Percentiles rank a stretch among this genome's conserved stretches.
Conservation (phyloP, 2,113 vertebrate species). For the Arothron firmamentum region DNA sequence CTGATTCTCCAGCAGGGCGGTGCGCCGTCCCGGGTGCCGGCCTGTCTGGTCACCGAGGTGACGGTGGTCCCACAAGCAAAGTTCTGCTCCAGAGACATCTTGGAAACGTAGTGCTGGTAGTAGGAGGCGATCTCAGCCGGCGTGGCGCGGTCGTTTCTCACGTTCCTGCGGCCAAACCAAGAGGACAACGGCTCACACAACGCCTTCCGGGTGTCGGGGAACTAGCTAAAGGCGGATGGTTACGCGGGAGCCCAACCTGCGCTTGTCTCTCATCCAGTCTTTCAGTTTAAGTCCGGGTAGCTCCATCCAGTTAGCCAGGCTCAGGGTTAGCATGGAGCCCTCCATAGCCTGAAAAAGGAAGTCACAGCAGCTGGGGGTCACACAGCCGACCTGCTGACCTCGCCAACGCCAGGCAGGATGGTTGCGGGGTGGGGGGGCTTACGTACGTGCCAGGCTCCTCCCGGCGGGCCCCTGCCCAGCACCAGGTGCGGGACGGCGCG, state of each 20-base stretch:
- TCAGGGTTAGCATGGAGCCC: constrained; percentile 80
- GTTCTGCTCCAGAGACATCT: constrained; percentile 72
- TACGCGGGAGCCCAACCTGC: no score
- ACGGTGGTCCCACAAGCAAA: constrained; percentile 72
- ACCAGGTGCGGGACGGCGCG: constrained; percentile 73
- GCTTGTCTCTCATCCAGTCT: constrained; percentile 80
- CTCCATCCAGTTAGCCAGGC: constrained; percentile 83
- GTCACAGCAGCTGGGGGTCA: no score
- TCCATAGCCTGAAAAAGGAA: constrained; percentile 74
- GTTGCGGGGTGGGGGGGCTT: no score
- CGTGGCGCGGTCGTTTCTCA: constrained; percentile 77
- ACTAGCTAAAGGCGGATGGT: no score
- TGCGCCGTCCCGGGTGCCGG: constrained; percentile 12
- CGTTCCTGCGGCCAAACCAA: constrained; percentile 56
- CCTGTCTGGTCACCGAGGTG: constrained; percentile 63
- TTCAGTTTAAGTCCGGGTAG: constrained; percentile 80
- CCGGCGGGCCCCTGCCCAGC: constrained; percentile 76
- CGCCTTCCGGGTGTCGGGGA: no score
- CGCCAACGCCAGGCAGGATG: no score
- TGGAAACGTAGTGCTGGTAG: constrained; percentile 77
- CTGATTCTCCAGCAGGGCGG: constrained; percentile 65
- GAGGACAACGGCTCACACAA: not conserved
- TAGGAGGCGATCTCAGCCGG: constrained; percentile 79
- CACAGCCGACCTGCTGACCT: no score
- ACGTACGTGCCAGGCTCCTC: constrained; percentile 80